Conservation (phyloP, 2,113 vertebrate species). For the Nothocercus julius region DNA sequence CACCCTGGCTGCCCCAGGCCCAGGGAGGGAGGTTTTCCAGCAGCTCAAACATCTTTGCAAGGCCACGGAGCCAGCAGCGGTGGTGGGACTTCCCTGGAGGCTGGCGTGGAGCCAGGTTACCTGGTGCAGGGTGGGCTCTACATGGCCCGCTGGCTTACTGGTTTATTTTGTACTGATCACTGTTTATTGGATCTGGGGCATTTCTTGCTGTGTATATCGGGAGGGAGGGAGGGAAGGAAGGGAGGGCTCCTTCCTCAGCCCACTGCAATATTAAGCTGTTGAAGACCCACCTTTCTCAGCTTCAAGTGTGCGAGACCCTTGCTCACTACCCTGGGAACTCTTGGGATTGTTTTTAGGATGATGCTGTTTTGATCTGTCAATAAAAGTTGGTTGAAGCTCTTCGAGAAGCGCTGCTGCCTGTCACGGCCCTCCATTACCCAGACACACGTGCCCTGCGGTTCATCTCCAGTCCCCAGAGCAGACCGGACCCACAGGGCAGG, state of each 20-base stretch:
- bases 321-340: accelerated
- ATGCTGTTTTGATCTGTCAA: not conserved
- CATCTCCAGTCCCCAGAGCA: no score
- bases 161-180: not conserved
- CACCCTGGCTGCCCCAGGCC: not conserved
- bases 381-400: not conserved
- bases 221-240: not conserved
- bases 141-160: accelerated
- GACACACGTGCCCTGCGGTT: no score
- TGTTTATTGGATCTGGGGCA: accelerated
- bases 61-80: not conserved
- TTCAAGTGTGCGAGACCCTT: not conserved
- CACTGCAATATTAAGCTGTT: accelerated
- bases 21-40: not conserved
- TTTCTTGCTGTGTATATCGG: accelerated
- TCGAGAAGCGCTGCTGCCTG: no score
- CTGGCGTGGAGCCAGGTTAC: not conserved
- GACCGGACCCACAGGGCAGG: no score
- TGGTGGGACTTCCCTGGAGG: not conserved
- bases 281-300: not conserved
- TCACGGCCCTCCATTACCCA: no score
- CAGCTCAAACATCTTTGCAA: not conserved
- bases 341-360: not conserved
- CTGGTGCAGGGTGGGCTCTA: not conserved
- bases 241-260: not conserved